A percentile compares a stretch with the other conserved stretches of the same genome.
These are phyloP conservation scores for Chironomus riparius DNA, from an alignment of 2,888 invertebrate genomes.

Conservation along the genomic window DNA sequence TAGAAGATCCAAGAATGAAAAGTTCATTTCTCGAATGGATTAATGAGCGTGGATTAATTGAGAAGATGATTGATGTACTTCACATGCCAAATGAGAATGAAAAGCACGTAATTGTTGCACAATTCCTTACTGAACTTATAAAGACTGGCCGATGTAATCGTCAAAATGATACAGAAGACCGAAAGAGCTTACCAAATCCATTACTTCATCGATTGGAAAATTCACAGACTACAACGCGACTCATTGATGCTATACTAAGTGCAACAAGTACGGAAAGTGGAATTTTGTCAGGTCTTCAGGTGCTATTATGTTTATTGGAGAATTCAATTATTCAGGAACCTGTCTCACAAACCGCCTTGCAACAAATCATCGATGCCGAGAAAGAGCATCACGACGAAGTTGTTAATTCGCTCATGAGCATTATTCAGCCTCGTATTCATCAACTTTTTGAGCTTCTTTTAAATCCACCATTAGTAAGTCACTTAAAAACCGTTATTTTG, in stretches of 20 bases:
- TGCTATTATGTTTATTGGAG: conserved; percentile 64
- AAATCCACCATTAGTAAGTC: conserved; percentile 59
- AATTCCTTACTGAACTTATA: conserved; percentile 80
- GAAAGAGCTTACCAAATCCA: conserved; percentile 54
- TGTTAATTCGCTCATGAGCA: conserved; percentile 52
- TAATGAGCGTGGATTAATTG: conserved; percentile 76
- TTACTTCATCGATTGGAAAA: conserved; percentile 62
- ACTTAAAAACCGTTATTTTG: background rate
- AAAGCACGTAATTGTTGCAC: conserved; percentile 77
- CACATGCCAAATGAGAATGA: conserved; percentile 58
- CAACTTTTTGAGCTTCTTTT: conserved; percentile 46
- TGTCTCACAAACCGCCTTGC: conserved; percentile 36
- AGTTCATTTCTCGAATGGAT: conserved; percentile 72
- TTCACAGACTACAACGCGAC: conserved; percentile 52
- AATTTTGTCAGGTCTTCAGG: conserved; percentile 69
- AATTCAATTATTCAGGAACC: conserved; percentile 36
- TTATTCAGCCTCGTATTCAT: conserved; percentile 58
- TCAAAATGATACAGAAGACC: conserved; percentile 50
- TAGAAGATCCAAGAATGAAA: conserved; percentile 65
- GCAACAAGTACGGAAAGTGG: conserved; percentile 58
- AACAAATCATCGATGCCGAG: conserved; percentile 41
- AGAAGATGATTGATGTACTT: conserved; percentile 59
- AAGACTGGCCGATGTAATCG: conserved; percentile 52
- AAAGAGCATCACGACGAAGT: conserved; percentile 51
- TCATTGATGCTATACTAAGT: conserved; percentile 67